Base-by-base conservation (phyloP, 2,797 vertebrate genomes). In the Sebastes wilsoni region DNA sequence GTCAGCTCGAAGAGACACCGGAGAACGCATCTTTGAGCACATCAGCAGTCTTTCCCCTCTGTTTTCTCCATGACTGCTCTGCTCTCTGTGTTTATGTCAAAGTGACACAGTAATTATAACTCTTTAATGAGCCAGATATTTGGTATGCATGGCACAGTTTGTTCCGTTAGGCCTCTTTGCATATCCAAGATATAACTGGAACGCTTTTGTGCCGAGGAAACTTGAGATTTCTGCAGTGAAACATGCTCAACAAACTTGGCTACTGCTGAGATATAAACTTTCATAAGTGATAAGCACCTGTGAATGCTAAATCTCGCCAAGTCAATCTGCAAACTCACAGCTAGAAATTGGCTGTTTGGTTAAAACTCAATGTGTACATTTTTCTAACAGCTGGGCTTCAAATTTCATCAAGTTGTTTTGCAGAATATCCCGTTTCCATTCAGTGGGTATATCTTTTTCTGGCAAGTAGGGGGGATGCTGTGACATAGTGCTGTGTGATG, bases 51-150 rank as follows among this genome's bases (percentile, higher is more conserved):
- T 66, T 42, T 25, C 23, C 8, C 10, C 7, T 3, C 49, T 60
- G 70, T 65, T 91, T 85, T 62, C 74, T 34, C 30, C 72, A 49
- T 83, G 82, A 79, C 72, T 69, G 82, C 81, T 74, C 49, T 78
- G 66, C 67, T 82, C 72, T 73, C 66, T 87, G 81, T 86, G 77
- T 85, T 89, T 80, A 71, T 58, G 84, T 89, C 67, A 87, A 82
- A 91, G 78, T 90, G 91, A 93, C 85, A 92, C 82, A 71, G 82
- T 92, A 92, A 89, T 95, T 91, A 85, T 86, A 89, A 73, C 34
- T 69, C 58, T 60, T 75, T 89, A 85, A 90, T 81, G 73, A 90
- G 80, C 27, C 71, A 73, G 60, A 81, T 83, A 82, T 80, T 89
- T 86, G 66, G 66, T 86, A 87, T 92, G 80, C 79, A 70, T 72